Percentiles rank a stretch among this genome's conserved stretches.
Evolutionary conservation across 1,140 invertebrate genomes (phyloP).

Genomic region (Tetramorium simillimum): DNA sequence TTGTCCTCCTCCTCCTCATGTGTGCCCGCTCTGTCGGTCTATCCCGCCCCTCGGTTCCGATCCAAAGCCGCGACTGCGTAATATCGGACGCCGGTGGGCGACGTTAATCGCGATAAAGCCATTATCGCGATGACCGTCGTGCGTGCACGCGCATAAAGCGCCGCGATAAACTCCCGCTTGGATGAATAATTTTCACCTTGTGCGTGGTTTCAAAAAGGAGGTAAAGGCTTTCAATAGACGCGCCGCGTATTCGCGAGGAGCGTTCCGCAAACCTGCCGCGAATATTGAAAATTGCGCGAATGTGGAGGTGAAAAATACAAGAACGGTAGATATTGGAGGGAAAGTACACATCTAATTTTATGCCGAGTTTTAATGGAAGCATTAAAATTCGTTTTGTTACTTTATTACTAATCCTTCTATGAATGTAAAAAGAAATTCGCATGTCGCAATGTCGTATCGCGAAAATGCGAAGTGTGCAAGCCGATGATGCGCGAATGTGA

Average conservation of each 20-base stretch:
- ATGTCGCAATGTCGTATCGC: not conserved
- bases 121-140: conserved; percentile 67
- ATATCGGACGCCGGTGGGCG: conserved; percentile 58
- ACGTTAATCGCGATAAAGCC: conserved; percentile 63
- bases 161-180: conserved; percentile 40
- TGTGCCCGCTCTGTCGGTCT: conserved; percentile 37
- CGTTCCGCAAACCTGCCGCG: not conserved
- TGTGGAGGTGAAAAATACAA: not conserved
- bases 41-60: conserved; percentile 33
- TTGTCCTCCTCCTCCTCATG: conserved; percentile 34
- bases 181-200: conserved; percentile 47
- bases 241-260: not conserved
- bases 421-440: not conserved
- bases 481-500: not conserved
- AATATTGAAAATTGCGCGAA: not conserved
- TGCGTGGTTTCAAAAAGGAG: not conserved
- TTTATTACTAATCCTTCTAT: not conserved
- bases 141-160: conserved; percentile 58
- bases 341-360: not conserved
- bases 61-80: conserved; percentile 59
- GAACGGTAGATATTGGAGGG: not conserved
- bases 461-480: not conserved
- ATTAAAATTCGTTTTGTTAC: not conserved
- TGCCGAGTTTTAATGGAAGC: not conserved
- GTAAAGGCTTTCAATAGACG: not conserved